phyloP scores from a whole-genome alignment of 2,888 invertebrate genomes.

The Galerucella pusilla region DNA sequence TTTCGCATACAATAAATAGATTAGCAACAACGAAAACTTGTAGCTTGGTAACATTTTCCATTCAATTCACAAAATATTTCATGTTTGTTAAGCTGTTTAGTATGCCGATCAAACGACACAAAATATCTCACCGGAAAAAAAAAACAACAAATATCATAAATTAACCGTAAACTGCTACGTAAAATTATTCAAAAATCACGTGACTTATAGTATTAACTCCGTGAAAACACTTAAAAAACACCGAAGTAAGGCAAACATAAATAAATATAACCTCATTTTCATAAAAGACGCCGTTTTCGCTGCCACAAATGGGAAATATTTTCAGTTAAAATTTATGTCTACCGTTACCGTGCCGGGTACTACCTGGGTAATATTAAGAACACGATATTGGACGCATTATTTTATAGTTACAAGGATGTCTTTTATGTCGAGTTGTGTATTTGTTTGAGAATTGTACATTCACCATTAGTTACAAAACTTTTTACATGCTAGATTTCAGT shows the following conservation, averaged over 20 bases:
- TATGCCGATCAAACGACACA: conserved; percentile 20
- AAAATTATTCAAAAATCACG: conserved; percentile 39
- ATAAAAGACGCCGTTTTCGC: conserved; percentile 43
- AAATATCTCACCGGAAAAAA: conserved; percentile 24
- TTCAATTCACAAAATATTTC: conserved; percentile 7
- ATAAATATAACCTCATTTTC: conserved; percentile 46
- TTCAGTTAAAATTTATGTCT: conserved; percentile 33
- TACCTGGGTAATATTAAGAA: conserved; percentile 21
- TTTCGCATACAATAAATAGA: no score
- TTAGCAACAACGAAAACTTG: no score
- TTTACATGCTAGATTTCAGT: no score
- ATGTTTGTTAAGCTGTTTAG: conserved; percentile 9
- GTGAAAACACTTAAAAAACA: conserved; percentile 40
- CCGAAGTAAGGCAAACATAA: conserved; percentile 34
- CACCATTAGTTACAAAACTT: no score
- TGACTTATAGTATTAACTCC: conserved; percentile 33
- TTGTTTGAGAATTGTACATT: background rate
- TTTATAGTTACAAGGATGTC: conserved; percentile 19
- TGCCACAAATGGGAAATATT: conserved; percentile 32
- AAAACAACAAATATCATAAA: conserved; percentile 24
- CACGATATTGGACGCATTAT: conserved; percentile 27
- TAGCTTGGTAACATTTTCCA: background rate
- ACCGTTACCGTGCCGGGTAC: conserved; percentile 41
- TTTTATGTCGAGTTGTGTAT: conserved; percentile 3
- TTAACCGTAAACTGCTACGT: conserved; percentile 20